Evolutionary conservation across 2,888 invertebrate genomes (phyloP).

Genomic region (Eurytoma adleriae): DNA sequence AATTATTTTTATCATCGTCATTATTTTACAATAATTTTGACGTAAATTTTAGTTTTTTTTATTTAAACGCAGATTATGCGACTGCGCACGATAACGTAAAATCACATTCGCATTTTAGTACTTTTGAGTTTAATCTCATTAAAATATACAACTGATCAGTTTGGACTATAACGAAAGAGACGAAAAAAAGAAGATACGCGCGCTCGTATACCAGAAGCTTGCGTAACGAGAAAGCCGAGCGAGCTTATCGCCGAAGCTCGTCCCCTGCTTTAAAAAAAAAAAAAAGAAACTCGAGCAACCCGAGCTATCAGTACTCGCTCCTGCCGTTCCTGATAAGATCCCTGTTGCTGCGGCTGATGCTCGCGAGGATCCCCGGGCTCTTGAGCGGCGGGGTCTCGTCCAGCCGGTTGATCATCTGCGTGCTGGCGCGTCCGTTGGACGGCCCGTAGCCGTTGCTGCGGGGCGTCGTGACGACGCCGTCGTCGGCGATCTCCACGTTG

Average conservation of each 20-base stretch:
- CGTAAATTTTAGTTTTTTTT: no score
- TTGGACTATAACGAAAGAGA: background rate
- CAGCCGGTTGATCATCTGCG: slow-evolving; percentile 85
- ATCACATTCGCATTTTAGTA: no score
- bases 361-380: slow-evolving; percentile 91
- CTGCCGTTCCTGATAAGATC: slow-evolving; percentile 82
- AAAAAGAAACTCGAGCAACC: background rate
- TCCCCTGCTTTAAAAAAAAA: background rate
- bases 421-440: slow-evolving; percentile 77
- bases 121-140: no score
- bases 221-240: background rate
- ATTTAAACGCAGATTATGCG: no score
- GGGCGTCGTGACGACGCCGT: slow-evolving; percentile 67
- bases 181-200: background rate
- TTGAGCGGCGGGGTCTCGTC: slow-evolving; percentile 86
- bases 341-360: slow-evolving; percentile 89
- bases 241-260: no score
- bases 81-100: no score
- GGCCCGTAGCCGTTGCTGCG: slow-evolving; percentile 68
- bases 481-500: slow-evolving; percentile 84
- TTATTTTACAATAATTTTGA: no score
- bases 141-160: background rate
- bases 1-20: no score
- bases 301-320: slow-evolving; percentile 45
- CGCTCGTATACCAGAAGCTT: background rate